A percentile compares a stretch with the other conserved stretches of the same genome.
Conservation (phyloP, 2,888 invertebrate genomes). For the Stenchaetothrips biformis region DNA sequence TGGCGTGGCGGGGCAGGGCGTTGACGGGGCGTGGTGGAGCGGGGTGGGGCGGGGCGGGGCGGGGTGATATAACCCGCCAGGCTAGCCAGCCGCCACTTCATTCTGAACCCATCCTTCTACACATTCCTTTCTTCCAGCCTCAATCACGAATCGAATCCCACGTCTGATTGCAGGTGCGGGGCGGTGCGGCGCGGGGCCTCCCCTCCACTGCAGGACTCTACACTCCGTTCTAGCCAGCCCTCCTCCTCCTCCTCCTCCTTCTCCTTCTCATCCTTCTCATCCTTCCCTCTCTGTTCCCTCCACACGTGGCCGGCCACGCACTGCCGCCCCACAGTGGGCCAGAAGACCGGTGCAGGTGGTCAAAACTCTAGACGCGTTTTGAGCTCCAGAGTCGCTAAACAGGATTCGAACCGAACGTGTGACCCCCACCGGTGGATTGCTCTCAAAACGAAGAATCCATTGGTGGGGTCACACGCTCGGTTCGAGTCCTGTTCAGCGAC, state of each 20-base stretch:
- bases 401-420: too few species aligned
- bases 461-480: too few species aligned
- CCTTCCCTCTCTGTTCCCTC: background rate
- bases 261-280: background rate
- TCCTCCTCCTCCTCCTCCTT: background rate
- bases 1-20: background rate
- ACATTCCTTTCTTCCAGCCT: conserved; percentile 19
- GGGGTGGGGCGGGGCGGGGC: background rate
- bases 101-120: conserved; percentile 16
- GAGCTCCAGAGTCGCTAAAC: too few species aligned
- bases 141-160: conserved; percentile 23
- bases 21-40: too few species aligned
- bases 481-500: too few species aligned
- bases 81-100: background rate
- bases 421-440: too few species aligned
- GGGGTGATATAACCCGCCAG: background rate
- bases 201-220: background rate
- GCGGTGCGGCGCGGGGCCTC: background rate
- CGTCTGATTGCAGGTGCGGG: conserved; percentile 19
- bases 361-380: too few species aligned
- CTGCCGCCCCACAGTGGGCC: too few species aligned
- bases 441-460: too few species aligned
- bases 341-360: too few species aligned
- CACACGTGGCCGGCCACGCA: background rate
- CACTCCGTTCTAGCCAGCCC: background rate